Base-by-base conservation (phyloP, 2,888 invertebrate genomes). In the Rhodophaea formosa region DNA sequence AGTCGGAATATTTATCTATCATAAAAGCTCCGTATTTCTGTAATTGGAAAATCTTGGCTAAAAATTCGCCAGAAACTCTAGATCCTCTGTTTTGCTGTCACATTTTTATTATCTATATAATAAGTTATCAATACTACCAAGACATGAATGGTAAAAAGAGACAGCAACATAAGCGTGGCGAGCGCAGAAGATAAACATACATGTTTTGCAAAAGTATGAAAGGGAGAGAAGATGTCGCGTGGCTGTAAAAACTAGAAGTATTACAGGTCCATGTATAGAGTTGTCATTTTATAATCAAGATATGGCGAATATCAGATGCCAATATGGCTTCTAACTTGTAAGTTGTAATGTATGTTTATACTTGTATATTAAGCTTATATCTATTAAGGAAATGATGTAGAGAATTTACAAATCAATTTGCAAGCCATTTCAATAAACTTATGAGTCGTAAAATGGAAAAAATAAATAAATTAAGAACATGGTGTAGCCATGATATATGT, bases 131-230 rank as follows among this genome's bases (percentile, higher is more conserved):
- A 45, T 54, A 44, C 49, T 12, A 35, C 32, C 60, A 53, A 61
- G 57, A 60, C 59, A 53, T 62, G 62, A 64, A 70, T 61, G 63
- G 58, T 60, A 61, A 53, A 61, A 57, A 61, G 59, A 58, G 32
- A 62, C 52, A 43, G 52, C 53, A 5, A 53, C 30, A 62, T 69
- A 71, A 68, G 72, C 70, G 74, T 73, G 77, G 65, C 68, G 71
- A 3, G 15, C 12, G 66, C 77, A 30, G 59, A 62, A 62, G 72
- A 77, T 32, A 42, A 44, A 49, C 8, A 47, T 46, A 67, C 3
- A 16, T 3, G 17, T 8, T 43, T 46, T 53, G 5, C 5, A 3
- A 1, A 7, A 12, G 60, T 69, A 2, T 56, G 61, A 58, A 74
- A 72, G 8, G 45, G 56, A 49, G 3, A 49, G 15, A 60, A 58